These are phyloP conservation scores for Scaptomyza parva DNA, from an alignment of 2,888 invertebrate species.

Conservation along the genomic window DNA sequence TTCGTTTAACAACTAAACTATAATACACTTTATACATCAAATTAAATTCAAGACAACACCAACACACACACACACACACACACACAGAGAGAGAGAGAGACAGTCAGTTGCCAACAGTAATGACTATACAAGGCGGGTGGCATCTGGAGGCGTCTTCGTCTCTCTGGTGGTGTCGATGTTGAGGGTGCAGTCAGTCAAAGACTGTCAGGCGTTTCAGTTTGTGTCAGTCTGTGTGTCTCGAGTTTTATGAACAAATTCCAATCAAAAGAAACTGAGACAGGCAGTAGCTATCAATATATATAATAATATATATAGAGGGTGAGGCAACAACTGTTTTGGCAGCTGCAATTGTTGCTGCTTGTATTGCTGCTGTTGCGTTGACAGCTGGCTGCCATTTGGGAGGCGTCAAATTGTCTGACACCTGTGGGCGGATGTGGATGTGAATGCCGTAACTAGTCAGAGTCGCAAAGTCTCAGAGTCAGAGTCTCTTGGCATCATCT, in stretches of 20 bases:
- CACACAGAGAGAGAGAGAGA: constrained; percentile 13
- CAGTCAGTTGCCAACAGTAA: constrained; percentile 13
- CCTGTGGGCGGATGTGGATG: constrained; percentile 62
- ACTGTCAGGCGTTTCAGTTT: constrained; percentile 44
- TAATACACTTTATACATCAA: background rate
- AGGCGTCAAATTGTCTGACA: constrained; percentile 63
- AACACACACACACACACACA: constrained; percentile 34
- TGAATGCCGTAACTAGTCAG: background rate
- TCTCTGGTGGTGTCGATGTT: background rate
- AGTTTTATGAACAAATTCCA: constrained; percentile 65
- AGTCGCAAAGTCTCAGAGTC: background rate
- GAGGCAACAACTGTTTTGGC: constrained; percentile 31
- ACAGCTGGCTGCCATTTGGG: constrained; percentile 60
- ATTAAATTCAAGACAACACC: constrained; percentile 23
- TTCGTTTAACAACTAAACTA: background rate
- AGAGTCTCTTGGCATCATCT: constrained; percentile 50
- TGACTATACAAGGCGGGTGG: constrained; percentile 48
- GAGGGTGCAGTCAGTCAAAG: constrained; percentile 48
- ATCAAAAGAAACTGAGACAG: constrained; percentile 39
- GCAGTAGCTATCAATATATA: constrained; percentile 44
- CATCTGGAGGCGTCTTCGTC: constrained; percentile 44
- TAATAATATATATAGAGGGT: constrained; percentile 21
- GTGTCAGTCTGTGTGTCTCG: background rate
- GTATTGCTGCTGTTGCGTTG: constrained; percentile 56
- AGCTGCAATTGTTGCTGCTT: constrained; percentile 51